A percentile compares a stretch with the other conserved stretches of the same genome.
These are phyloP conservation scores for Sapajus apella DNA, from an alignment of 2,113 vertebrate genomes.

Conservation along the genomic window DNA sequence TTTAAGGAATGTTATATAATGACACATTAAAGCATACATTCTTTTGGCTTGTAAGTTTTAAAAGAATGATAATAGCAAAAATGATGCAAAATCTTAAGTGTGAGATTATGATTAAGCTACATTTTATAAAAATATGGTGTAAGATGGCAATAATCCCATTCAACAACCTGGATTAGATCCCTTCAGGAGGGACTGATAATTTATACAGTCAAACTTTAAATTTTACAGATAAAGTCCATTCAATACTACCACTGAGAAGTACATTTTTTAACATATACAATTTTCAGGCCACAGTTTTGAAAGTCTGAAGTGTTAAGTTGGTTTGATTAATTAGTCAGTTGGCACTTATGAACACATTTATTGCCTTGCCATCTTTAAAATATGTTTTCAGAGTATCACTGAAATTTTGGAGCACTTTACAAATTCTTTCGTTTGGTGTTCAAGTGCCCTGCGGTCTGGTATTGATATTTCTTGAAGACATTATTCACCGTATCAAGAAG, in stretches of 20 bases:
- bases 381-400: constrained; percentile 99
- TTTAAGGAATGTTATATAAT: constrained; percentile 98
- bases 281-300: constrained; percentile 98
- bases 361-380: constrained; percentile 99
- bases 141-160: constrained; percentile 95
- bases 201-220: constrained; percentile 98
- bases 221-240: constrained; percentile 96
- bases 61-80: constrained; percentile 93
- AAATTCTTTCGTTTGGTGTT: constrained; percentile 99
- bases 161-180: constrained; percentile 93
- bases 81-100: constrained; percentile 90
- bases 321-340: constrained; percentile 99
- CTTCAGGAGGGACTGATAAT: constrained; percentile 94
- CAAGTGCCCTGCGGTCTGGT: constrained; percentile 98
- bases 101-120: constrained; percentile 95
- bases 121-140: constrained; percentile 94
- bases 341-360: constrained; percentile 99
- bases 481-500: constrained; percentile 99
- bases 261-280: constrained; percentile 92
- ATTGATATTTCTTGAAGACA: constrained; percentile 99
- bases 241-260: constrained; percentile 88
- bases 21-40: constrained; percentile 99
- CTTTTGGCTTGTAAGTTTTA: constrained; percentile 97
- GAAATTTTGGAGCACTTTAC: constrained; percentile 99
- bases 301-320: constrained; percentile 99